Base-by-base conservation (phyloP, 2,797 vertebrate genomes). In the Epinephelus malabaricus region DNA sequence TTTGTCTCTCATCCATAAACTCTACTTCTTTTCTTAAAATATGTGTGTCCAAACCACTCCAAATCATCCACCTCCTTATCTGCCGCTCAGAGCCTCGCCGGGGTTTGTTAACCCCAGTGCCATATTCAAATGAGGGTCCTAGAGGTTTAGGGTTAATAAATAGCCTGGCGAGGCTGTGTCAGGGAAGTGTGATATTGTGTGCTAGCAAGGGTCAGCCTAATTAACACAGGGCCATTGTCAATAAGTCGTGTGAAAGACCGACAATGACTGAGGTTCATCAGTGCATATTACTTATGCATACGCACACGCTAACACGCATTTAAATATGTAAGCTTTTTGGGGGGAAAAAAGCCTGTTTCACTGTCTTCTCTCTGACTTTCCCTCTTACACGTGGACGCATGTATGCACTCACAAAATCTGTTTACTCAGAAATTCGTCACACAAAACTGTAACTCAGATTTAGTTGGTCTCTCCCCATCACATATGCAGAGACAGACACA, bases 131-230 rank as follows among this genome's bases (percentile, higher is more conserved):
- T 88, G 69, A 80, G 59, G 40, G 47, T 70, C 25, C 60, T 79
- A 65, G 88, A 78, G 79, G 64, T 73, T 79, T 55, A 50, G 47
- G 76, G 88, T 94, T 94, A 94, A 94, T 93, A 74, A 94, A 86
- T 90, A 93, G 78, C 91, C 83, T 30, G 73, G 23, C 23, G 50
- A 79, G 63, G 67, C 86, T 43, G 50, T 66, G 38, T 68, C 38
- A 56, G 75, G 63, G 75, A 91, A 73, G 82, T 91, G 88, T 83
- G 74, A 86, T 85, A 66, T 86, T 89, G 85, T 87, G 82, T 61
- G 75, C 69, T 53, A 87, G 87, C 78, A 82, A 82, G 83, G 88
- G 81, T 91, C 86, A 87, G 73, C 77, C 89, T 92, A 90, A 92
- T 93, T 93, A 94, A 92, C 90, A 88, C 84, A n/a, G 67, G 38